phyloP scores from a whole-genome alignment of 2,113 vertebrate genomes.

The Rissa tridactyla region DNA sequence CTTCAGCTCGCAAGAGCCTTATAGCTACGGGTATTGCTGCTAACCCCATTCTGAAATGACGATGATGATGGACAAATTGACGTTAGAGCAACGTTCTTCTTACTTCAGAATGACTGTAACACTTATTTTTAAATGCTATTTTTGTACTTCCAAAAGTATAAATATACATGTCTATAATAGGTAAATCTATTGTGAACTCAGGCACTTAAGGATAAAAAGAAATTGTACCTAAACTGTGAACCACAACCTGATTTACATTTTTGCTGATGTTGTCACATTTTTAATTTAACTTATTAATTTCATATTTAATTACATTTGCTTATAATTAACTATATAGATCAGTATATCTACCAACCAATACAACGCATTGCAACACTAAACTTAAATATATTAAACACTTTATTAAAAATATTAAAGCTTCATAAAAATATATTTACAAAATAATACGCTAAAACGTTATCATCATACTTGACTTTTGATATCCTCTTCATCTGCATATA shows the following conservation, averaged over 20 bases:
- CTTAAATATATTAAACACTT: not conserved
- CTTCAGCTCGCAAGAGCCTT: not conserved
- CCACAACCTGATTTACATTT: not conserved
- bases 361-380: not conserved
- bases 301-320: not conserved
- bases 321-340: not conserved
- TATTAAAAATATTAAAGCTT: not conserved
- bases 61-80: not conserved
- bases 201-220: not conserved
- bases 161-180: not conserved
- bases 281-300: not conserved
- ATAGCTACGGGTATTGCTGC: not conserved
- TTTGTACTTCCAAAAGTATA: not conserved
- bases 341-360: not conserved
- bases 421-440: not conserved
- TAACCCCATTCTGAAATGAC: not conserved
- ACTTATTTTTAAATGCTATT: not conserved
- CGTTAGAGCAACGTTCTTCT: not conserved
- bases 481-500: not conserved
- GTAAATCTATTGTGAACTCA: not conserved
- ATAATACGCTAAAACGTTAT: not conserved
- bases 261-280: not conserved
- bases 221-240: not conserved
- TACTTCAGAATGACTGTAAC: not conserved
- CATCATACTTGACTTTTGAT: not conserved